Conservation (phyloP, 2,113 vertebrate species). For the Felis catus region DNA sequence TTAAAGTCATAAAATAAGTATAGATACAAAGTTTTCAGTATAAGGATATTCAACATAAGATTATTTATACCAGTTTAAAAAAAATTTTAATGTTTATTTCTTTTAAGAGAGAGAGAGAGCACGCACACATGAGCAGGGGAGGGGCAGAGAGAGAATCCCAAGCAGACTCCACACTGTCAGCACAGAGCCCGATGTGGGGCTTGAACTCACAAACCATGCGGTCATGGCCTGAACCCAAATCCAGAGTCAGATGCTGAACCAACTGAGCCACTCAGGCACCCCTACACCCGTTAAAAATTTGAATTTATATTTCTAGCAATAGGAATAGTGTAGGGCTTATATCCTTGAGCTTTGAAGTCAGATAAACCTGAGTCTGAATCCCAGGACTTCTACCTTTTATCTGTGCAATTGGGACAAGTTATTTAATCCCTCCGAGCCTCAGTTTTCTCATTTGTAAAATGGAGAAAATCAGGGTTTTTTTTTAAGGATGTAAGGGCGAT, state of each 20-base stretch:
- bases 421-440: slow-evolving; percentile 18
- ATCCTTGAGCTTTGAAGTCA: neutral
- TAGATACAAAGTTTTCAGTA: neutral
- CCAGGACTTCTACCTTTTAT: neutral
- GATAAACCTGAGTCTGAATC: neutral
- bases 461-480: neutral
- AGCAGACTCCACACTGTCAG: too few relatives aligned
- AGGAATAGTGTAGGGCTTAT: neutral
- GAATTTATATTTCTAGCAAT: slow-evolving; percentile 17
- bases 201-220: too few relatives aligned
- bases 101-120: too few relatives aligned
- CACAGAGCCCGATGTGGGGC: too few relatives aligned
- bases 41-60: neutral
- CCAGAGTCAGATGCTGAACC: too few relatives aligned
- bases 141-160: too few relatives aligned
- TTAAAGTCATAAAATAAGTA: slow-evolving; percentile 26
- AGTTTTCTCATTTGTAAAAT: slow-evolving; percentile 33
- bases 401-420: neutral
- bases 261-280: too few relatives aligned
- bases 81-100: too few relatives aligned
- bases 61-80: neutral
- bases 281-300: neutral
- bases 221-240: too few relatives aligned
- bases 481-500: neutral
- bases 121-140: too few relatives aligned